Percentiles rank a stretch among this genome's conserved stretches.
These are phyloP conservation scores for Sapayoa aenigma DNA, from an alignment of 2,113 vertebrate genomes.

Conservation along the genomic window DNA sequence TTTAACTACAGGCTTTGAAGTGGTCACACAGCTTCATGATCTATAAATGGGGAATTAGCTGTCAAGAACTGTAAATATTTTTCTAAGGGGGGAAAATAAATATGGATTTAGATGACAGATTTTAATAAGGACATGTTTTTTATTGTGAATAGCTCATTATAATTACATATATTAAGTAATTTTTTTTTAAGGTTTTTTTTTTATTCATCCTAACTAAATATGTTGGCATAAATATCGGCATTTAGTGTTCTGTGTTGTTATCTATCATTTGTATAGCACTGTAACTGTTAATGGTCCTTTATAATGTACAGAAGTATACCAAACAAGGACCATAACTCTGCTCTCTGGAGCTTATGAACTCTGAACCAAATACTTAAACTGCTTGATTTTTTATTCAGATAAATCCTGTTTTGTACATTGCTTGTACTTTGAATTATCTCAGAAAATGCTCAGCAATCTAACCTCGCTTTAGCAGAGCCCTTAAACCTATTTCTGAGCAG, in stretches of 20 bases:
- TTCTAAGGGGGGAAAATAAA: conserved; percentile 1
- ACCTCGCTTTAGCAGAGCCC: background rate
- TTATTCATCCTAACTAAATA: conserved; percentile 10
- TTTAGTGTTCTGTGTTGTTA: background rate
- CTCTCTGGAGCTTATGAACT: background rate
- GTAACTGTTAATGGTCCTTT: background rate
- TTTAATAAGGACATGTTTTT: conserved; percentile 42
- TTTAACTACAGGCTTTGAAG: background rate
- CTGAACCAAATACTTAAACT: background rate
- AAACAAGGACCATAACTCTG: background rate
- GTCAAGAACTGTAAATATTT: conserved; percentile 45
- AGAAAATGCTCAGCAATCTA: background rate
- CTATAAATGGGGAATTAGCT: conserved; percentile 13
- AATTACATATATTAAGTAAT: background rate
- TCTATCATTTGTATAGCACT: conserved; percentile 27
- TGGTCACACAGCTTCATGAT: conserved; percentile 6
- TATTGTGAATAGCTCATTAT: conserved; percentile 18
- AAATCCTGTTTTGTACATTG: background rate
- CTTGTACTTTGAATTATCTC: background rate
- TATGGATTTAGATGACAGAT: background rate
- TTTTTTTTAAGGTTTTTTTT: background rate
- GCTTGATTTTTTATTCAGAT: background rate
- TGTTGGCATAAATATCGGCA: background rate
- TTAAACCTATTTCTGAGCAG: background rate
- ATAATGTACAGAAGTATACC: background rate